Evolutionary conservation across 2,113 vertebrate species (phyloP), one percentile per base, ranked within the genome.

Genomic region (Sialia sialis): DNA sequence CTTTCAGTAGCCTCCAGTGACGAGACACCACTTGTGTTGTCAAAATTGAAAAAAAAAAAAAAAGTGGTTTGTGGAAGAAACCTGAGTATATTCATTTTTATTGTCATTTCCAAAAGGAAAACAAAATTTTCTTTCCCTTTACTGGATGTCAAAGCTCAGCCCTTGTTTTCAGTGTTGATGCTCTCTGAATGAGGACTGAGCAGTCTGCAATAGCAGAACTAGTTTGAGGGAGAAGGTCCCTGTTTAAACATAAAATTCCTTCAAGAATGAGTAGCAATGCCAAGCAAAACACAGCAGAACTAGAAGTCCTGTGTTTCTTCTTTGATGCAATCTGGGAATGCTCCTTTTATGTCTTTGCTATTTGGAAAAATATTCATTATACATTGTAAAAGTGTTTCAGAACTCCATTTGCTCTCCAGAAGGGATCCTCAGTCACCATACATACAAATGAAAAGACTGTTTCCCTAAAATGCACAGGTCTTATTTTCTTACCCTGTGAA

Each of bases 341-440:
- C 7, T 49, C 16, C 17, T 94, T 93, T 90, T 29, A 66, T 75
- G 36, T 62, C 62, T 80, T 67, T 79, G 18, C 36, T 84, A 81
- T 66, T 36, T 72, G 60, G 83, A 90, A 27, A 41, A 69, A 69
- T 66, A 84, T 75, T 94, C 19, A 68, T 89, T 73, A 89, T 58
- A 78, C 21, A 41, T 67, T 73, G 11, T 20, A 87, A 90, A 95
- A 94, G 89, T 75, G 56, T 80, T 93, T 83, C 75, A 79, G 36
- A 93, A 84, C 89, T 88, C 85, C 60, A 70, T 95, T 96, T 95
- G 19, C 36, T 74, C 23, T 77, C 58, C 81, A 92, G 73, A 87
- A 92, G 25, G 55, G 64, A 81, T 43, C 19, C 26, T 93, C 78
- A 60, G 62, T 93, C 67, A 88, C 41, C 43, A 58, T 62, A 74